These are phyloP conservation scores for Seriola quinqueradiata DNA, from an alignment of 2,113 vertebrate species.

Conservation along the genomic window DNA sequence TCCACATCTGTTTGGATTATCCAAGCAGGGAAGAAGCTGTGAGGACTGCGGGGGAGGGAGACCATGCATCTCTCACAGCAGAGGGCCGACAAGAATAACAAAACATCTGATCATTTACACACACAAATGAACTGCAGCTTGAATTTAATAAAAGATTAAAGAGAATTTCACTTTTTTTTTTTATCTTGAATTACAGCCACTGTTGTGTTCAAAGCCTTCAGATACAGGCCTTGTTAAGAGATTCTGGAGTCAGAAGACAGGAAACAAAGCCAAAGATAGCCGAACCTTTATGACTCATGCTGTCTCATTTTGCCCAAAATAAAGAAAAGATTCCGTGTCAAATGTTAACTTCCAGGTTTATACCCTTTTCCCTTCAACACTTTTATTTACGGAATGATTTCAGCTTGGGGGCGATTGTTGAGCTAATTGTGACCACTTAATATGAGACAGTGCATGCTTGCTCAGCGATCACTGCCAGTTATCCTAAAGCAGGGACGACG, in stretches of 20 bases:
- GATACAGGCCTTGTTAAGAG: background rate
- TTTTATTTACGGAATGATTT: conserved; percentile 32
- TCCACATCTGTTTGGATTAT: conserved; percentile 76
- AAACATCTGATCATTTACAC: conserved; percentile 28
- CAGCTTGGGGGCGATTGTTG: conserved; percentile 31
- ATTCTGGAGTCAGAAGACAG: background rate
- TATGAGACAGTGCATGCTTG: conserved; percentile 40
- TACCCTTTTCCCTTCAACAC: conserved; percentile 18
- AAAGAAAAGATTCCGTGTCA: conserved; percentile 32
- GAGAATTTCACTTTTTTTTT: background rate
- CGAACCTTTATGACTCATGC: conserved; percentile 24
- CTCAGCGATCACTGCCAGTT: conserved; percentile 59
- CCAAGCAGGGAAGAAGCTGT: conserved; percentile 24
- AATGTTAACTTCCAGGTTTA: conserved; percentile 16
- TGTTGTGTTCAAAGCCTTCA: conserved; percentile 4
- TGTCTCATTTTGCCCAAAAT: conserved; percentile 48
- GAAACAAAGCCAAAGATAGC: conserved; percentile 25
- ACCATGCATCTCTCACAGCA: conserved; percentile 19
- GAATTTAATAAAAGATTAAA: background rate
- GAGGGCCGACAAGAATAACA: conserved; percentile 1
- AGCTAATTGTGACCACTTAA: conserved; percentile 66
- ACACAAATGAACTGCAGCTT: conserved; percentile 1
- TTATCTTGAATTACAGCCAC: background rate
- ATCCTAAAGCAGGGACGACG: conserved; percentile 53
- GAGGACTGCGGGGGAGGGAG: conserved; percentile 18